A percentile compares a stretch with the other conserved stretches of the same genome.
These are phyloP conservation scores for Leptinotarsa rubiginosa DNA, from an alignment of 2,888 invertebrate genomes.

Conservation along the genomic window DNA sequence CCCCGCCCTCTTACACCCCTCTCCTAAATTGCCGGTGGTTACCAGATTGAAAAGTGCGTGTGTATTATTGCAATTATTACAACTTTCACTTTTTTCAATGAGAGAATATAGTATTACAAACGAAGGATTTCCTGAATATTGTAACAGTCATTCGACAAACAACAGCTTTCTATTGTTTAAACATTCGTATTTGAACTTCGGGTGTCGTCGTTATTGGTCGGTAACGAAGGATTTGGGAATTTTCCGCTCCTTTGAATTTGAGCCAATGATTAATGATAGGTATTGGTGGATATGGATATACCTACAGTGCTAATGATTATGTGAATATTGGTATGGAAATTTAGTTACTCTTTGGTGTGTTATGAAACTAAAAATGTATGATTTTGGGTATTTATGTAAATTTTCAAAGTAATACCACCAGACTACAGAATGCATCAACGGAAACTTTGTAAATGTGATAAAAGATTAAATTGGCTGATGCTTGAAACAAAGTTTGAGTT, in stretches of 20 bases:
- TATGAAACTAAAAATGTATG: too few species aligned
- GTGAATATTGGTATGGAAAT: too few species aligned
- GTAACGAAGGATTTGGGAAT: background rate
- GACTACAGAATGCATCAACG: too few species aligned
- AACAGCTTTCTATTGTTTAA: background rate
- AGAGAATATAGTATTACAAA: background rate
- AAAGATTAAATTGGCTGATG: too few species aligned
- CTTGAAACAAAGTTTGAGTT: too few species aligned
- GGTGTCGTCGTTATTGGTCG: background rate
- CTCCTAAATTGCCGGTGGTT: background rate
- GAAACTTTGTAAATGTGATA: too few species aligned
- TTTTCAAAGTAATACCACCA: too few species aligned
- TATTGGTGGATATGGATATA: too few species aligned
- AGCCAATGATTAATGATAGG: background rate
- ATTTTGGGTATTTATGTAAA: too few species aligned
- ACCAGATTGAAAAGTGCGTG: background rate
- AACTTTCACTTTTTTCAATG: background rate
- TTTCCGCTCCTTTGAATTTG: background rate
- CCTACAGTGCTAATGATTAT: too few species aligned
- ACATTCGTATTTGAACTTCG: conserved; percentile 6
- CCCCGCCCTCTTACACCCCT: conserved; percentile 7
- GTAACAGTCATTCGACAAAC: background rate
- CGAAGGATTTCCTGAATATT: background rate
- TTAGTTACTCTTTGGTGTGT: too few species aligned
- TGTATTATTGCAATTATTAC: conserved; percentile 1